Percentiles rank a stretch among this genome's conserved stretches.
Evolutionary conservation across 92 coral and sea anemone species (phyloP).

Genomic region (Epizoanthus ramosus): DNA sequence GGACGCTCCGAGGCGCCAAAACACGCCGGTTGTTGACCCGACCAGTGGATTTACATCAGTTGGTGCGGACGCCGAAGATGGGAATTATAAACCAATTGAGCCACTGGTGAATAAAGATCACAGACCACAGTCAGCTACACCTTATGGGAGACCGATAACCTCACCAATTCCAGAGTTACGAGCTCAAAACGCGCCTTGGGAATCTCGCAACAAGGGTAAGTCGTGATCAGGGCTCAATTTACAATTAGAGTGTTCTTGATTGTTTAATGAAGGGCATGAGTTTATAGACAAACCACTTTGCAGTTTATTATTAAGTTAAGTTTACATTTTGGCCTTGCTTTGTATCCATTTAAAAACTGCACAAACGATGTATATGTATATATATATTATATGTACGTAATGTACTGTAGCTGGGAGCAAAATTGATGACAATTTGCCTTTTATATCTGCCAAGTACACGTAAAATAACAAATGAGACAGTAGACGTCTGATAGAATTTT

Average conservation of each 20-base stretch:
- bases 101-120: slow-evolving; percentile 81
- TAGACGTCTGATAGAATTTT: too few relatives aligned
- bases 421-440: too few relatives aligned
- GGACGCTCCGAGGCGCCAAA: slow-evolving; percentile 81
- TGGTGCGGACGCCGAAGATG: slow-evolving; percentile 87
- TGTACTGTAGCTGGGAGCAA: too few relatives aligned
- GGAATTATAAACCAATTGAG: slow-evolving; percentile 76
- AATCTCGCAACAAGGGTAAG: slow-evolving; percentile 64
- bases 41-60: slow-evolving; percentile 87
- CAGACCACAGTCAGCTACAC: slow-evolving; percentile 82
- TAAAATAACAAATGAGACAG: too few relatives aligned
- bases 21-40: slow-evolving; percentile 89
- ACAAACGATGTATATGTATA: too few relatives aligned
- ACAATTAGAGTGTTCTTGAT: not conserved
- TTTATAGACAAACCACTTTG: too few relatives aligned
- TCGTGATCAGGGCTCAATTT: not conserved
- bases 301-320: too few relatives aligned
- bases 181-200: slow-evolving; percentile 83
- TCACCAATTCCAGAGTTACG: slow-evolving; percentile 75
- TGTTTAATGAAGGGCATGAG: not conserved
- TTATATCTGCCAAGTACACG: too few relatives aligned
- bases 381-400: too few relatives aligned
- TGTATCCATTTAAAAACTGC: too few relatives aligned
- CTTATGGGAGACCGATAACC: slow-evolving; percentile 80
- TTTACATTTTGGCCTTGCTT: too few relatives aligned